These are phyloP conservation scores for Hoplostethus atlanticus DNA, from an alignment of 2,797 vertebrate genomes.

Conservation along the genomic window DNA sequence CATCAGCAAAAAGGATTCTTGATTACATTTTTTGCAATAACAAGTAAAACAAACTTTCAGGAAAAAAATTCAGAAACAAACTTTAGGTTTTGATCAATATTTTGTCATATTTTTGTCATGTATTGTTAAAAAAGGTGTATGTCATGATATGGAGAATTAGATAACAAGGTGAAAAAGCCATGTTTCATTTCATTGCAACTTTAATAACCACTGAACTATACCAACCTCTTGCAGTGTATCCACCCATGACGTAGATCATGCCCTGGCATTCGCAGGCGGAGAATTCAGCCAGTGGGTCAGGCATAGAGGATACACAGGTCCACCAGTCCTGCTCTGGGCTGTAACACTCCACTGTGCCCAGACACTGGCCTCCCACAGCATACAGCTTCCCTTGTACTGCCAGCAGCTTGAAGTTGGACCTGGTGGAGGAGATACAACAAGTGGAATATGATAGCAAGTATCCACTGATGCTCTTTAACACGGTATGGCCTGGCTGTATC, in stretches of 20 bases:
- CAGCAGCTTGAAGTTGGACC: slow-evolving; percentile 96
- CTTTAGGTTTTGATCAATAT: no score
- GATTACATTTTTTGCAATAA: no score
- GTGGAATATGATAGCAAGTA: not conserved
- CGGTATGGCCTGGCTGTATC: no score
- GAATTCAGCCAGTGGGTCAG: slow-evolving; percentile 93
- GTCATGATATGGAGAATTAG: no score
- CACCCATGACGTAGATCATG: slow-evolving; percentile 96
- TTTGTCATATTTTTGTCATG: no score
- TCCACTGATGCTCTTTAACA: not conserved
- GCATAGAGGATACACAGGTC: slow-evolving; percentile 94
- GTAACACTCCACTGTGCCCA: slow-evolving; percentile 95
- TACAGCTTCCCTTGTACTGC: slow-evolving; percentile 92
- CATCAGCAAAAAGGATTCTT: no score
- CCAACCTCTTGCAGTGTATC: slow-evolving; percentile 94
- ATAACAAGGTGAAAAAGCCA: no score
- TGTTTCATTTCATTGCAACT: no score
- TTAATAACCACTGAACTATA: not conserved
- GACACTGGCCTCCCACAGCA: slow-evolving; percentile 93
- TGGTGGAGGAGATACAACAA: slow-evolving; percentile 58
- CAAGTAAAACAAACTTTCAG: no score
- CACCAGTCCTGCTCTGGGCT: slow-evolving; percentile 94
- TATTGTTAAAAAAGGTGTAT: no score
- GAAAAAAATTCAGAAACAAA: no score
- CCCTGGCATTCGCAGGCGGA: slow-evolving; percentile 96